phyloP scores from a whole-genome alignment of 2,888 invertebrate genomes.

The Dexiosoma caninum region DNA sequence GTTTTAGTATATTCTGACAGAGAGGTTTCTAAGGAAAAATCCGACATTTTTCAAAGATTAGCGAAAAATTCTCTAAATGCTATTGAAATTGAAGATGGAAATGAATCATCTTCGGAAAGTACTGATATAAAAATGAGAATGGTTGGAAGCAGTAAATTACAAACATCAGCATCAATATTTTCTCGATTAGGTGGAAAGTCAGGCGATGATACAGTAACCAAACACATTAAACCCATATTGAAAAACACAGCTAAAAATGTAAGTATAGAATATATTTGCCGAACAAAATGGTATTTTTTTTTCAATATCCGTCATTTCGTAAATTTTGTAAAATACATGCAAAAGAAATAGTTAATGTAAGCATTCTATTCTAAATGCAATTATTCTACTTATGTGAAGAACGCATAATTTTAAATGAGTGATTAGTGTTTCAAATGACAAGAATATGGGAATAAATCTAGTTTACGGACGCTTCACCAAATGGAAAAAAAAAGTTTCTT shows the following conservation, averaged over 20 bases:
- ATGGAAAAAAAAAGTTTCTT: too few species aligned
- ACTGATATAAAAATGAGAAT: slow-evolving; percentile 68
- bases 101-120: slow-evolving; percentile 65
- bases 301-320: too few species aligned
- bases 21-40: slow-evolving; percentile 68
- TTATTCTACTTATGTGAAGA: too few species aligned
- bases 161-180: slow-evolving; percentile 73
- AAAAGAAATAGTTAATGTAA: too few species aligned
- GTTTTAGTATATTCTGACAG: slow-evolving; percentile 74
- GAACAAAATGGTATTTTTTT: too few species aligned
- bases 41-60: slow-evolving; percentile 73
- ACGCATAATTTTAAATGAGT: too few species aligned
- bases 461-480: too few species aligned
- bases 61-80: slow-evolving; percentile 63
- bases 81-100: slow-evolving; percentile 65
- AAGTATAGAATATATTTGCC: too few species aligned
- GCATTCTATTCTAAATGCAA: too few species aligned
- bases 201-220: slow-evolving; percentile 59
- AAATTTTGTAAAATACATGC: too few species aligned
- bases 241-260: slow-evolving; percentile 70
- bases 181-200: slow-evolving; percentile 75
- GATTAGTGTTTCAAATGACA: too few species aligned
- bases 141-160: slow-evolving; percentile 60
- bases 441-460: too few species aligned
- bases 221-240: slow-evolving; percentile 75